Evolutionary conservation across 1,140 invertebrate species (phyloP), one percentile per base, ranked within the genome.

Genomic region (Asbolus verrucosus): DNA sequence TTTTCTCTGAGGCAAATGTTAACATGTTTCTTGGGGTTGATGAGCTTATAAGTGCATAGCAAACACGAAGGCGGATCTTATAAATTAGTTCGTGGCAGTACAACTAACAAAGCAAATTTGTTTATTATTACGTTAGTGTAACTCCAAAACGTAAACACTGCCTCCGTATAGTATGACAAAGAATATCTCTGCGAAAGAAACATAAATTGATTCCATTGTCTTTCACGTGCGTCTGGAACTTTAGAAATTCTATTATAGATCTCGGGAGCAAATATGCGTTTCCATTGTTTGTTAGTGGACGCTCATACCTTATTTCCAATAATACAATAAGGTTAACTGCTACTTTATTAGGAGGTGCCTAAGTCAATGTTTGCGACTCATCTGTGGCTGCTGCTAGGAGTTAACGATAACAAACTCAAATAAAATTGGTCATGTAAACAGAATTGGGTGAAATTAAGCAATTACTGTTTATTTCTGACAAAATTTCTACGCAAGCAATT

Each of bases 31-130:
- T 59, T 54, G 43, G 65, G 54, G 39, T 65, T 65, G 39, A 41
- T 41, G 38, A 65, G 24, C 62, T 65, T 65, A 41, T 65, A 65
- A 65, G 24, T 54, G 46, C 46, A 54, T 54, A 54, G 46, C 46
- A 54, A 54, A 54, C 46, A 54, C 46, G n/a, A n/a, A 27, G 46
- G 21, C 15, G 46, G 46, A 54, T 54, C 46, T 54, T 54, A 54
- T 54, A 54, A 54, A 54, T 54, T 54, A 54, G 46, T 54, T 54
- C 9, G 21, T 54, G 46, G 46, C 19, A 27, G 21, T 6, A 54
- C 46, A 54, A 54, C 46, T 54, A 54, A 54, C 46, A 54, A 15
- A 27, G 46, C 27, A 54, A 54, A 54, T 54, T 54, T 54, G 46
- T 54, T 54, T 54, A 54, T 54, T 54, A 54, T n/a, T 54, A 27